These are phyloP conservation scores for Pissodes strobi DNA, from an alignment of 1,140 invertebrate species.

Conservation along the genomic window DNA sequence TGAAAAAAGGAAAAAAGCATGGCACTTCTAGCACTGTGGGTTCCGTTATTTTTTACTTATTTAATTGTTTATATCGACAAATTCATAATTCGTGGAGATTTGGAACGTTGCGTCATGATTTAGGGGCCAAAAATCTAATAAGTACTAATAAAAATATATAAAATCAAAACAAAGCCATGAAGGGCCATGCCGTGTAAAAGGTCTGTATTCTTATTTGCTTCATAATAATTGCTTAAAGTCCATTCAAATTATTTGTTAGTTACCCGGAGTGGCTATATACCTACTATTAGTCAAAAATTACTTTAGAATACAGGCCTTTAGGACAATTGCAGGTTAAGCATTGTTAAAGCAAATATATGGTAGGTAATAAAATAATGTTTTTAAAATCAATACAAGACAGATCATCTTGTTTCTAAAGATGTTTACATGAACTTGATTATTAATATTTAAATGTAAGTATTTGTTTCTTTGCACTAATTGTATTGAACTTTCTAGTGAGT, in stretches of 20 bases:
- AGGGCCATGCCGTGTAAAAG: slow-evolving; percentile 53
- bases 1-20: slow-evolving; percentile 46
- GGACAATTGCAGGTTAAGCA: slow-evolving; percentile 17
- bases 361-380: no score
- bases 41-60: slow-evolving; percentile 41
- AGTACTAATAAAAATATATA: slow-evolving; percentile 24
- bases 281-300: no score
- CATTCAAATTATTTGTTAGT: no score
- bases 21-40: slow-evolving; percentile 50
- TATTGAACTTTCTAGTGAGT: no score
- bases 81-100: slow-evolving; percentile 45
- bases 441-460: no score
- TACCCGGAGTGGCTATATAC: no score
- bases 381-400: no score
- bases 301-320: slow-evolving; percentile 17
- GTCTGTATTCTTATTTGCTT: slow-evolving; percentile 23
- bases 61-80: neutral
- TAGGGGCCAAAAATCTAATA: neutral
- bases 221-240: no score
- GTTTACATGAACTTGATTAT: no score
- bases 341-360: slow-evolving; percentile 16
- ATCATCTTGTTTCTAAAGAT: no score
- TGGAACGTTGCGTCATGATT: slow-evolving; percentile 34
- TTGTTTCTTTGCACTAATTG: no score
- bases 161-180: slow-evolving; percentile 50